A percentile compares a stretch with the other conserved stretches of the same genome.
Evolutionary conservation across 2,113 vertebrate genomes (phyloP).

Genomic region (Vicugna pacos): DNA sequence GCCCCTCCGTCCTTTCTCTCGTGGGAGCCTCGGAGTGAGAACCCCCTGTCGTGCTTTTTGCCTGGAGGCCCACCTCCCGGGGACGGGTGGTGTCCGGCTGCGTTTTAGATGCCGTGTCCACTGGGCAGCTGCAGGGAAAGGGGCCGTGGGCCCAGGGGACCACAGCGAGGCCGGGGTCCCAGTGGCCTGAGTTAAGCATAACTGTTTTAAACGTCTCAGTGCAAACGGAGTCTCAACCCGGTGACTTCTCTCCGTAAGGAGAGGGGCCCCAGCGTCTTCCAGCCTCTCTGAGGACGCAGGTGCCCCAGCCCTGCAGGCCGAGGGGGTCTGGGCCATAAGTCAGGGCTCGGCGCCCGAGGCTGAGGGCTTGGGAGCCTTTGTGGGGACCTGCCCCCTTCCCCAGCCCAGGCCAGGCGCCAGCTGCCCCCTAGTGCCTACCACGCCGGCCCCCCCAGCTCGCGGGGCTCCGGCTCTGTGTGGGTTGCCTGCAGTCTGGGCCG

Average conservation of each 20-base stretch:
- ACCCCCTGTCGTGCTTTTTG: neutral
- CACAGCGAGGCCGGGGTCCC: rapidly evolving
- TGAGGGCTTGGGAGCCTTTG: neutral
- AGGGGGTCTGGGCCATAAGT: rapidly evolving
- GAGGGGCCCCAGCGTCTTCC: neutral
- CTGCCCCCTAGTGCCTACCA: rapidly evolving
- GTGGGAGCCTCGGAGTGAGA: neutral
- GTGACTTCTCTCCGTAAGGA: too few species aligned
- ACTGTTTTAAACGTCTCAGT: neutral
- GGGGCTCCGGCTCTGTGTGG: rapidly evolving
- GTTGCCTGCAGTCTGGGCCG: rapidly evolving
- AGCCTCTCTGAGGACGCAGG: neutral
- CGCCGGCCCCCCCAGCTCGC: rapidly evolving
- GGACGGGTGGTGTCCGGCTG: neutral
- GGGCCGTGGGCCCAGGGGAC: neutral
- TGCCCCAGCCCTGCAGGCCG: rapidly evolving
- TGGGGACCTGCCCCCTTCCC: neutral
- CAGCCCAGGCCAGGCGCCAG: rapidly evolving
- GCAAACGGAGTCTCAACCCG: rapidly evolving
- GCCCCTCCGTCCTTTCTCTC: neutral
- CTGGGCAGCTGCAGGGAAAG: neutral
- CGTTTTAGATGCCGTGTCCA: rapidly evolving
- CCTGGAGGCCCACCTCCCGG: rapidly evolving
- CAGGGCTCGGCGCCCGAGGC: rapidly evolving
- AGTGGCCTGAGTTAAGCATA: neutral